Conservation (phyloP, 2,113 vertebrate species). For the Stegostoma tigrinum region DNA sequence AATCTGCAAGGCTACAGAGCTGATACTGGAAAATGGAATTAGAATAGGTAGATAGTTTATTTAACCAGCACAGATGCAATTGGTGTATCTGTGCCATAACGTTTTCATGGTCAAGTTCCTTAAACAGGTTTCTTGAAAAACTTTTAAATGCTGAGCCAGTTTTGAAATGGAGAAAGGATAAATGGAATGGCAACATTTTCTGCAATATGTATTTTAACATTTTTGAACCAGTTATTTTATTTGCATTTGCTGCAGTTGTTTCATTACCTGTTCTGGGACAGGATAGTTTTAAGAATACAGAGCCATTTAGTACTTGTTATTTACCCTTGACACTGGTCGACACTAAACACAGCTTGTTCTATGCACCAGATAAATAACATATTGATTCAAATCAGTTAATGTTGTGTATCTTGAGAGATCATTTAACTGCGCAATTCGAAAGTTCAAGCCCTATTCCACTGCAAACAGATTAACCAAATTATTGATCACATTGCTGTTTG, state of each 20-base stretch:
- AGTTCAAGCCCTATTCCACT: not conserved
- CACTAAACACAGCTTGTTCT: not conserved
- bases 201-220: not conserved
- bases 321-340: not conserved
- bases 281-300: not conserved
- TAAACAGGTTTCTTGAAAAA: not conserved
- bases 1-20: no score
- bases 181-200: not conserved
- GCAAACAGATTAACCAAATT: not conserved
- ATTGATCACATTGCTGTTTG: not conserved
- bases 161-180: not conserved
- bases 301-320: not conserved
- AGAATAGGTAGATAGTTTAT: no score
- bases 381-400: not conserved
- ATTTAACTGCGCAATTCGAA: not conserved
- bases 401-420: not conserved
- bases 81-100: no score
- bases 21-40: no score
- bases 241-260: not conserved
- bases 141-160: not conserved
- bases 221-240: not conserved
- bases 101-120: not conserved
- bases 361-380: not conserved
- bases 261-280: not conserved
- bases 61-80: no score